phyloP scores from a whole-genome alignment of 2,888 invertebrate species.

The Xylota segnis region DNA sequence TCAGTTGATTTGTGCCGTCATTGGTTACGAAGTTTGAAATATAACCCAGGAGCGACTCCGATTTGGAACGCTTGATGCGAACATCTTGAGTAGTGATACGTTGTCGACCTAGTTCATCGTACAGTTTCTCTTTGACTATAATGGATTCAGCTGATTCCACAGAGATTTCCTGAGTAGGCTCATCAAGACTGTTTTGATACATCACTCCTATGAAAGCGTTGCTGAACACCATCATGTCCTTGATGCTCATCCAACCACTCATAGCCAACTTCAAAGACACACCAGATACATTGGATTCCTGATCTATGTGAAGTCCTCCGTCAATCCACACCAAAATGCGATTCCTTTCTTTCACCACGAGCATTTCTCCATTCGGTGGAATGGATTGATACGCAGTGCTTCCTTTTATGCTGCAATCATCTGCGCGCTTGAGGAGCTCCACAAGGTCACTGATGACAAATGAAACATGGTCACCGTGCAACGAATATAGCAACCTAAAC shows the following conservation, averaged over 20 bases:
- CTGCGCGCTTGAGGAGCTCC: background rate
- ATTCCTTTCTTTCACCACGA: slow-evolving; percentile 24
- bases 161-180: slow-evolving; percentile 31
- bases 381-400: background rate
- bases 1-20: background rate
- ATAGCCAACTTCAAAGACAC: slow-evolving; percentile 22
- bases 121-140: slow-evolving; percentile 44
- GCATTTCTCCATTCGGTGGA: slow-evolving; percentile 33
- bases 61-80: slow-evolving; percentile 3
- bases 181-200: slow-evolving; percentile 38
- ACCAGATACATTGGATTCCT: background rate
- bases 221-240: slow-evolving; percentile 41
- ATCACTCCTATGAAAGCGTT: slow-evolving; percentile 11
- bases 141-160: slow-evolving; percentile 27
- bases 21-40: slow-evolving; percentile 33
- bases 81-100: slow-evolving; percentile 39
- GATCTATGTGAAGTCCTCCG: slow-evolving; percentile 35
- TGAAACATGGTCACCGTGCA: background rate
- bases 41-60: slow-evolving; percentile 7
- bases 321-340: slow-evolving; percentile 51
- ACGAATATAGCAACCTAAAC: slow-evolving; percentile 13
- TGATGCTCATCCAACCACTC: background rate
- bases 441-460: slow-evolving; percentile 1
- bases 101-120: slow-evolving; percentile 53
- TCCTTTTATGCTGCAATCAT: background rate